Evolutionary conservation across 2,888 invertebrate genomes (phyloP), one percentile per base, ranked within the genome.

Genomic region (Sinohyriopsis cumingii): DNA sequence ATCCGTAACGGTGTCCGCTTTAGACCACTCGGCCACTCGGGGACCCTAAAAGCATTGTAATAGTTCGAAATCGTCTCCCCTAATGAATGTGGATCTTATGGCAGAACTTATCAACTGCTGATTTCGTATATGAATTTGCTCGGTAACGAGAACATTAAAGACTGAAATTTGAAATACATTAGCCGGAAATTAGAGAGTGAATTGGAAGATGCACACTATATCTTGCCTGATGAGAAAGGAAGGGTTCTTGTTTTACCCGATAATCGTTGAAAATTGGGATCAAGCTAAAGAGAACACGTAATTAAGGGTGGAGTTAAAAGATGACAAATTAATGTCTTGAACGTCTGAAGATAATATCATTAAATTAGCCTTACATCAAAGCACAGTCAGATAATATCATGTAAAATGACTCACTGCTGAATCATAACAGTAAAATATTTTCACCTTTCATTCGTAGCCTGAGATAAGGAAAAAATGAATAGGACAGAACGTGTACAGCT

Each of bases 101-200:
- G 9, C 55, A 33, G 25, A 18, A 28, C 3, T 20, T 19, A 55
- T 55, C 1, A 56, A 55, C 9, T 24, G 18, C 18, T n/a, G 9
- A 55, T 20, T 18, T 56, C 25, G 20, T 55, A 28, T n/a, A 65
- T 65, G 57, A 56, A 24, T 55, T 24, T 25, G 20, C 18, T 20
- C 20, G 57, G 57, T 28, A 25, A 28, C 22, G n/a, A 25, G 25
- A 33, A 55, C 3, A 65, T 22, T 3, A 24, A 56, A 28, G 19
- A 20, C 18, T 55, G 55, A 24, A 65, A 55, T 56, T 12, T 9
- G 20, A 55, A 20, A 22, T 55, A 65, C 28, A 12, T 65, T 22
- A 15, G 65, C 20, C 55, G 65, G 4, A 65, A 57, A 15, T 56
- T 65, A 56, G 65, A 65, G 28, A 56, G 19, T 25, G 65, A 65